phyloP scores from a whole-genome alignment of 2,888 invertebrate species.

The Ennomos quercinarius region DNA sequence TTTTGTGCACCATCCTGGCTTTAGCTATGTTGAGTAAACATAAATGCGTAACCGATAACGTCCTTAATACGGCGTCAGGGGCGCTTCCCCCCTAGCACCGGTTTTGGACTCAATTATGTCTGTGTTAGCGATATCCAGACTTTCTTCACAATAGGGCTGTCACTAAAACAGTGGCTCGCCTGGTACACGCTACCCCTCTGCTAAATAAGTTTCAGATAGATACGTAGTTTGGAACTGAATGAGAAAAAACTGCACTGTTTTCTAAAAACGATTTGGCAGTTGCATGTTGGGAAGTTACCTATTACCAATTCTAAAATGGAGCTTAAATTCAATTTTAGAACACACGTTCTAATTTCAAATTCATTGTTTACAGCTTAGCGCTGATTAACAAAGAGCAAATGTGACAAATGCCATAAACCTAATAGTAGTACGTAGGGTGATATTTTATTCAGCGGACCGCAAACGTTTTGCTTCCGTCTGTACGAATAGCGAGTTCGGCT shows the following conservation, averaged over 20 bases:
- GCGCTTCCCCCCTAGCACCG: conserved; percentile 32
- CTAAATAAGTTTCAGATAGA: conserved; percentile 33
- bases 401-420: conserved; percentile 41
- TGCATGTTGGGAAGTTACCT: too few relatives aligned
- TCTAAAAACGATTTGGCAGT: too few relatives aligned
- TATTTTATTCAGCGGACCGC: conserved; percentile 44
- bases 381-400: conserved; percentile 29
- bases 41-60: conserved; percentile 80
- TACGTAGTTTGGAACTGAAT: conserved; percentile 20
- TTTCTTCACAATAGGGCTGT: conserved; percentile 50
- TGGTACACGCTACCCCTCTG: conserved; percentile 22
- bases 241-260: conserved; percentile 14
- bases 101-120: conserved; percentile 59
- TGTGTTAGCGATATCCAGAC: conserved; percentile 48
- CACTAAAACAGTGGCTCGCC: conserved; percentile 29
- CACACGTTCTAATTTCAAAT: conserved; percentile 18
- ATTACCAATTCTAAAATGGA: background rate
- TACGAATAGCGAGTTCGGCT: conserved; percentile 41
- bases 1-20: conserved; percentile 79
- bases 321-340: conserved; percentile 2
- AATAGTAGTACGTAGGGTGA: conserved; percentile 39
- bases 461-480: conserved; percentile 44
- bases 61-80: conserved; percentile 51
- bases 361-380: conserved; percentile 11
- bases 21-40: conserved; percentile 76